A percentile compares a stretch with the other conserved stretches of the same genome.
These are phyloP conservation scores for Nebria brevicollis DNA, from an alignment of 2,888 invertebrate genomes.

Conservation along the genomic window DNA sequence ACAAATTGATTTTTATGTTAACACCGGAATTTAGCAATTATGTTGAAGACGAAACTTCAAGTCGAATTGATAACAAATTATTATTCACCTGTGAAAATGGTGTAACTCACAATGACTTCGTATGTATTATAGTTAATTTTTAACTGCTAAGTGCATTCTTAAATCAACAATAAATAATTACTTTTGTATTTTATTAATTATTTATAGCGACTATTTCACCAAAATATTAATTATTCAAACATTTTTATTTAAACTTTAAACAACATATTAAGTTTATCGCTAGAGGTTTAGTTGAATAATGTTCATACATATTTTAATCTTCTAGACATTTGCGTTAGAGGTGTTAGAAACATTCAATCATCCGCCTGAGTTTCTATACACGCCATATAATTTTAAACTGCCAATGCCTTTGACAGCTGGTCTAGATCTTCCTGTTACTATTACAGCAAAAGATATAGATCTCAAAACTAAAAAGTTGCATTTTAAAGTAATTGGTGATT, in stretches of 20 bases:
- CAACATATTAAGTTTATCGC: neutral
- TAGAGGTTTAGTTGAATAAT: no score
- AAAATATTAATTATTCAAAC: neutral
- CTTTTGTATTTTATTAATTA: no score
- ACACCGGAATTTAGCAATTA: neutral
- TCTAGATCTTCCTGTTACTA: neutral
- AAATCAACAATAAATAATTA: no score
- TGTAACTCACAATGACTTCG: neutral
- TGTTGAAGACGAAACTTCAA: neutral
- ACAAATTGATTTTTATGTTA: neutral
- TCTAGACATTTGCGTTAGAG: constrained; percentile 61
- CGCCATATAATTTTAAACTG: constrained; percentile 61
- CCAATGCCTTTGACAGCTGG: constrained; percentile 62
- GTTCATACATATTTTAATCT: constrained; percentile 48
- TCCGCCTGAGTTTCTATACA: constrained; percentile 61
- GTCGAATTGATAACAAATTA: neutral
- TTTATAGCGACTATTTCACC: neutral
- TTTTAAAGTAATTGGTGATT: neutral
- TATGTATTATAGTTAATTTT: neutral
- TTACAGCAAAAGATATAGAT: constrained; percentile 23
- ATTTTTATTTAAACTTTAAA: neutral
- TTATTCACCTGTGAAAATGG: neutral
- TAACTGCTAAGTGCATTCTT: no score
- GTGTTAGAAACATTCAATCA: constrained; percentile 67
- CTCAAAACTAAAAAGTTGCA: neutral